Evolutionary conservation across 2,888 invertebrate genomes (phyloP).

Genomic region (Ommatoiulus sabulosus): DNA sequence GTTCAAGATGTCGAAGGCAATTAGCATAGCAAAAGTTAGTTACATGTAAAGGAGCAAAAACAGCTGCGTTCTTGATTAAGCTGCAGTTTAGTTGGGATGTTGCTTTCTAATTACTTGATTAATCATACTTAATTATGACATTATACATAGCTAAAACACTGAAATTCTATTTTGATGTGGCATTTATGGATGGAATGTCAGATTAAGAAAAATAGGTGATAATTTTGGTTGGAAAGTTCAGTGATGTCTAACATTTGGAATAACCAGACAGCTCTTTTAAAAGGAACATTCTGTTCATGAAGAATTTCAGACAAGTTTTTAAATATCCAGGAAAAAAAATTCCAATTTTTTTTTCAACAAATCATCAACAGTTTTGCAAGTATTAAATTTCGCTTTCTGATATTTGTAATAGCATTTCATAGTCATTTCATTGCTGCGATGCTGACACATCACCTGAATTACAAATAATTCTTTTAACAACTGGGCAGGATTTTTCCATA

Average conservation of each 20-base stretch:
- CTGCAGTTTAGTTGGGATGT: neutral
- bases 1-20: neutral
- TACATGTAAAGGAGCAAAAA: neutral
- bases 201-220: neutral
- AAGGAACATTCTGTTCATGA: neutral
- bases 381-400: too few species aligned
- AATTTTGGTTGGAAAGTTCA: neutral
- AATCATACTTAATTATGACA: neutral
- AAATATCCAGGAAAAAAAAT: too few species aligned
- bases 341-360: neutral
- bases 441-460: too few species aligned
- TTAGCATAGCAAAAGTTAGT: conserved; percentile 36
- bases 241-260: neutral
- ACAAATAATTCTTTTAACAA: neutral
- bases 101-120: neutral
- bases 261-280: neutral
- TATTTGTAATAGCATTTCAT: too few species aligned
- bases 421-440: too few species aligned
- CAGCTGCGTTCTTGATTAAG: neutral
- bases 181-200: neutral
- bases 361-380: neutral
- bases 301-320: too few species aligned
- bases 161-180: neutral
- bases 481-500: neutral
- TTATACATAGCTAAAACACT: neutral